Evolutionary conservation across 2,113 vertebrate species (phyloP).

Genomic region (Cathartes aura): DNA sequence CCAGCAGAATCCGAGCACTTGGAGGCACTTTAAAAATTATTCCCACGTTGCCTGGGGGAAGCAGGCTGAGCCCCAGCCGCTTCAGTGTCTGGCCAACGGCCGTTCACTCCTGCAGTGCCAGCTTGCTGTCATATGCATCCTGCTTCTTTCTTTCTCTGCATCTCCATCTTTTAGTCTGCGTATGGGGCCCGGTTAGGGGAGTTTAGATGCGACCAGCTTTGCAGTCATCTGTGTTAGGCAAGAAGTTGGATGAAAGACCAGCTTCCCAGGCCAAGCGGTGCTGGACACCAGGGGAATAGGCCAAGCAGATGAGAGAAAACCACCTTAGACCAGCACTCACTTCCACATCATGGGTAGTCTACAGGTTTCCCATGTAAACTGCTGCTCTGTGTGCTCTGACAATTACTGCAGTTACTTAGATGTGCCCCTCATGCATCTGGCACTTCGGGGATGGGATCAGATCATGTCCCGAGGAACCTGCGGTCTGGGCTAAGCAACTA

Average conservation of each 20-base stretch:
- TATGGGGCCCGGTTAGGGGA: background rate
- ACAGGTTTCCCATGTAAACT: background rate
- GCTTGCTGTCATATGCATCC: background rate
- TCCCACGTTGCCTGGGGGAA: background rate
- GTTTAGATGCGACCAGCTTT: background rate
- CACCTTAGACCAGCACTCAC: accelerated
- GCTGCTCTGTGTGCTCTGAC: background rate
- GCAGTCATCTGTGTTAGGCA: background rate
- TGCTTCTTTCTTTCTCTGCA: background rate
- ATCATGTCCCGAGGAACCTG: background rate
- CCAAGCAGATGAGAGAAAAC: background rate
- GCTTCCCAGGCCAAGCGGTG: background rate
- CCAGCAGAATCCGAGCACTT: slow-evolving; percentile 12
- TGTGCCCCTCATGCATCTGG: background rate
- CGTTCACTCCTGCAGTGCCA: background rate
- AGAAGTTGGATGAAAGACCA: background rate
- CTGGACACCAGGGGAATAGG: background rate
- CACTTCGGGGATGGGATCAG: background rate
- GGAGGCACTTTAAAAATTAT: slow-evolving; percentile 5
- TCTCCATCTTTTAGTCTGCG: background rate
- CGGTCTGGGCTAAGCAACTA: background rate
- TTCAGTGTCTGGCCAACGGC: background rate
- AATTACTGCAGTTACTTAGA: background rate
- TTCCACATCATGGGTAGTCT: background rate
- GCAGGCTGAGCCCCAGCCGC: background rate